Conservation (phyloP, 2,888 invertebrate species). For the Eustalomyia histrio region DNA sequence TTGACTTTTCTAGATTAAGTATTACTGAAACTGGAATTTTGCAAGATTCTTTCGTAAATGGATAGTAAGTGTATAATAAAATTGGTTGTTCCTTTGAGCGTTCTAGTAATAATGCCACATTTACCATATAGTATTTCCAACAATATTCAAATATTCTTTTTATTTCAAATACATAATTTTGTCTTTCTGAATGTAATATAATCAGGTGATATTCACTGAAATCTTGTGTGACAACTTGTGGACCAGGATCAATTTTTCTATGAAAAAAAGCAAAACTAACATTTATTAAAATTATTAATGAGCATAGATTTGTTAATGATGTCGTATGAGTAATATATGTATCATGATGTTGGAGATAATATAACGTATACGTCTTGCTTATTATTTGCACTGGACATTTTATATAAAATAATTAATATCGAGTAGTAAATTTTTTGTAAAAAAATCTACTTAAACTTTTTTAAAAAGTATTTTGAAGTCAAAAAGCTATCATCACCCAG, state of each 20-base stretch:
- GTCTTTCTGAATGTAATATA: slow-evolving; percentile 14
- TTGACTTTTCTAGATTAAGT: slow-evolving; percentile 12
- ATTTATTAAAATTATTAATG: too few relatives aligned
- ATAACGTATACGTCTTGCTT: too few relatives aligned
- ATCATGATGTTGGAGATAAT: too few relatives aligned
- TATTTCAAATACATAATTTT: slow-evolving; percentile 28
- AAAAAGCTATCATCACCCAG: too few relatives aligned
- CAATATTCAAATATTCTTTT: slow-evolving; percentile 59
- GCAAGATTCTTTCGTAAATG: slow-evolving; percentile 46
- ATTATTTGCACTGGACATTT: too few relatives aligned
- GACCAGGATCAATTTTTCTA: slow-evolving; percentile 45
- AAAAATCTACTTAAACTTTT: too few relatives aligned
- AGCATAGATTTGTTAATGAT: too few relatives aligned
- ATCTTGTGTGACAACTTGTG: slow-evolving; percentile 11
- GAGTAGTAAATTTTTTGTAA: too few relatives aligned
- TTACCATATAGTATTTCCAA: slow-evolving; percentile 55
- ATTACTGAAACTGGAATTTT: slow-evolving; percentile 12
- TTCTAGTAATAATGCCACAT: slow-evolving; percentile 49
- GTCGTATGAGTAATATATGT: too few relatives aligned
- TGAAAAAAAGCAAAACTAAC: too few relatives aligned
- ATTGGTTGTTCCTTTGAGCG: background rate
- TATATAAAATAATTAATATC: too few relatives aligned
- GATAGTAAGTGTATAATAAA: slow-evolving; percentile 57
- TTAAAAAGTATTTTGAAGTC: too few relatives aligned
- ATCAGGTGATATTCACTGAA: slow-evolving; percentile 55